Percentiles rank a stretch among this genome's conserved stretches.
phyloP scores from a whole-genome alignment of 2,113 vertebrate species.

The Peromyscus leucopus region DNA sequence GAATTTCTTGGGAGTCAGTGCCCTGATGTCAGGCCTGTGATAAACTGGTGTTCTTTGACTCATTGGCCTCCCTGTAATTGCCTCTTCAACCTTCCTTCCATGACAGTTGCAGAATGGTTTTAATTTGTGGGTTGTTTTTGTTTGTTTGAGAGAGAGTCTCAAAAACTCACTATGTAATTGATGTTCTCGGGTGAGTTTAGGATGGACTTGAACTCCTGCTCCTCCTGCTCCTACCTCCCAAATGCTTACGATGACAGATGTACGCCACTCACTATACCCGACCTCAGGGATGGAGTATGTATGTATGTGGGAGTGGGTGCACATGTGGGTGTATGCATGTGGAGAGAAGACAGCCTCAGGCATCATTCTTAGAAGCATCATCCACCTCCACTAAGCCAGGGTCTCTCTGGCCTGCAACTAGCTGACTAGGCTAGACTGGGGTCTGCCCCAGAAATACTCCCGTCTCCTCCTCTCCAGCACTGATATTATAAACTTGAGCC shows the following conservation, averaged over 20 bases:
- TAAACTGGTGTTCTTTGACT: neutral
- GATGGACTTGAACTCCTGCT: neutral
- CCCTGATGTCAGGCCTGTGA: neutral
- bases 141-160: neutral
- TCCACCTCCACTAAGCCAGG: neutral
- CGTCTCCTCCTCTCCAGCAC: neutral
- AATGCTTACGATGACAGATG: neutral
- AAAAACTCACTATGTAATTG: neutral
- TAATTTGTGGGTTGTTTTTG: neutral
- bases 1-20: rapidly evolving
- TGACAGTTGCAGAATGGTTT: neutral
- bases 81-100: neutral
- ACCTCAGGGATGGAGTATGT: neutral
- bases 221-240: no score
- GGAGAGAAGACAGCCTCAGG: neutral
- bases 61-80: neutral
- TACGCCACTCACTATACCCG: no score
- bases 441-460: neutral
- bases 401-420: neutral
- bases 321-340: rapidly evolving
- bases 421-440: no score
- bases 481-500: neutral
- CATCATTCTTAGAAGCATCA: neutral
- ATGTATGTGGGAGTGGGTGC: neutral
- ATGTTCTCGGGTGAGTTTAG: neutral